A percentile compares a stretch with the other conserved stretches of the same genome.
Conservation (phyloP, 1,140 invertebrate genomes). For the Watersipora subatra region DNA sequence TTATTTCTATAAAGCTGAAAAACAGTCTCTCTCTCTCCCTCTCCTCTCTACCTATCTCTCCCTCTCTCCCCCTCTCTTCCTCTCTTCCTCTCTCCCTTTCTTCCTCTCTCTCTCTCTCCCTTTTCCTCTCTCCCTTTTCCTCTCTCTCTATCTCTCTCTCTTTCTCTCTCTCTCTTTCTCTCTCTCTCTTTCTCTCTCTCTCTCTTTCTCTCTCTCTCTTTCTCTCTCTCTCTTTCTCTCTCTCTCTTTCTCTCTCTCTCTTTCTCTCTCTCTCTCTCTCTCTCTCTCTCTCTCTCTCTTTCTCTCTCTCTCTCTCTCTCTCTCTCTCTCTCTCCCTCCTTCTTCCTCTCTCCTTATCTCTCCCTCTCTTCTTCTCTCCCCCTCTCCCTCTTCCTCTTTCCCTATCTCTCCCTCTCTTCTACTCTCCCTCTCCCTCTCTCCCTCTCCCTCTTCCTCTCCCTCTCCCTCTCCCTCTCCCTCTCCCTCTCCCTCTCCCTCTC, state of each 20-base stretch:
- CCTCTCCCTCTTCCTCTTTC: no score
- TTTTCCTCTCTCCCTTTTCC: neutral
- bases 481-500: conserved; percentile 2
- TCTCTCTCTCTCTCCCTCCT: neutral
- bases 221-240: neutral
- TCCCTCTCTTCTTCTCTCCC: no score
- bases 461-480: conserved; percentile 3
- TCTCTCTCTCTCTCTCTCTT: neutral
- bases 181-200: neutral
- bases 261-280: neutral
- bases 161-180: neutral
- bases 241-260: neutral
- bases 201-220: neutral
- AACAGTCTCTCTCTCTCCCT: neutral
- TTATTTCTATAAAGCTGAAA: no score
- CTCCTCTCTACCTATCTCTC: neutral
- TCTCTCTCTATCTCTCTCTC: no score
- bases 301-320: neutral
- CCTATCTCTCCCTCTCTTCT: no score
- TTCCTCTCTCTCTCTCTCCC: neutral
- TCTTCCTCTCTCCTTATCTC: neutral
- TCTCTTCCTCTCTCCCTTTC: neutral
- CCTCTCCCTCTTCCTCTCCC: conserved; percentile 2
- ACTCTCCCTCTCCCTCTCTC: no score
- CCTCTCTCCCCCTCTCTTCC: neutral